Evolutionary conservation across 2,113 vertebrate genomes (phyloP), one percentile per base, ranked within the genome.

Genomic region (Semnopithecus entellus): DNA sequence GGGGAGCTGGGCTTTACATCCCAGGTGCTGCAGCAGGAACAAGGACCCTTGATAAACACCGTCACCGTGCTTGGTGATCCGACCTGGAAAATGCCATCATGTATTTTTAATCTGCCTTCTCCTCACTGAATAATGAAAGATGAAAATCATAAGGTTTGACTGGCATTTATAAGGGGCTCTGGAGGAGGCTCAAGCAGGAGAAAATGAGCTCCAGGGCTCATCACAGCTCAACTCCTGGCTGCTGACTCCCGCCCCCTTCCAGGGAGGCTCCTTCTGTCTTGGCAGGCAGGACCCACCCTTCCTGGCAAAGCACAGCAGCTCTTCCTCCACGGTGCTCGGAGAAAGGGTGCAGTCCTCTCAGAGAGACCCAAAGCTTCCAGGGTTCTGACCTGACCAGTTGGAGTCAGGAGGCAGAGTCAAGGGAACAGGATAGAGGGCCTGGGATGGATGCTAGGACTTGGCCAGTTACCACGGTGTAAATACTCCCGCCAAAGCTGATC

Each of bases 61-160:
- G 93, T 92, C 11, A 66, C 7, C 57, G 84, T 20, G 57, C 97
- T 94, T 98, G 95, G 97, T 96, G 90, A 97, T 97, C 98, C 83
- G 38, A 97, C 98, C 98, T 97, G 95, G 98, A 98, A 98, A 98
- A 98, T 98, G 98, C 98, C 98, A 96, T 98, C 98, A 98, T 99
- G 97, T 98, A 98, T 98, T 98, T 99, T 99, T 99, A 98, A 99
- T 98, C 97, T 87, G 82, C 97, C 88, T 50, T 98, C 97, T 98
- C 97, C 94, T 98, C 97, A 83, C 98, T 59, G 97, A 98, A 98
- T 98, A 98, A 98, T 98, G 98, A 98, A 98, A 98, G 91, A 94
- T 72, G 96, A 97, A 95, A 95, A 97, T 93, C 98, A 73, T 87
- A 1, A 82, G 94, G 96, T 97, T 98, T 98, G 98, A 98, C 70